Base-by-base conservation (phyloP, 2,888 invertebrate species). In the Deilephila elpenor region DNA sequence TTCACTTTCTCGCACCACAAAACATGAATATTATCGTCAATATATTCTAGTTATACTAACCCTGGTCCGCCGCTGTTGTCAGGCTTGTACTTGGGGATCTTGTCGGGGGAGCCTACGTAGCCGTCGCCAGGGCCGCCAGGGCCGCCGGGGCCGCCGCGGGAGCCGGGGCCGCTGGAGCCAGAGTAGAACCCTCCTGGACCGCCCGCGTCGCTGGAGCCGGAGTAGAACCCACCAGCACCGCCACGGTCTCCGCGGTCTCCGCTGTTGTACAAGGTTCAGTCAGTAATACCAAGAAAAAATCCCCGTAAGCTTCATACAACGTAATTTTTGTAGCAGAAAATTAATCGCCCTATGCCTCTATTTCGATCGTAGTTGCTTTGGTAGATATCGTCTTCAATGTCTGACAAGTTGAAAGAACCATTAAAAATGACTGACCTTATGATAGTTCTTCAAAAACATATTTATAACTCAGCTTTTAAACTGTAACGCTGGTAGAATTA, bases 171-270 rank as follows among this genome's bases (percentile, higher is more conserved):
- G 1, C 85, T 84, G 0, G 79, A 44, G 14, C 60, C 60, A 14
- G 25, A 25, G 25, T 25, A 25, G 1, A 25, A 25, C 25, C 25
- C 32, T 32, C 62, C 62, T n/a, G 62, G 62, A 17, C 67, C 67
- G 44, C 67, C 67, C 2, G 19, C 25, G 44, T 78, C 79, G 37
- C 80, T 78, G 5, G 82, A 81, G 11, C 87, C 87, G 0, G 76
- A 70, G 76, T 85, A 84, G 59, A 78, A 77, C 5, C 87, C 88
- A 1, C 88, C 85, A 6, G 86, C 80, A 29, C 84, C 87, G 0
- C 86, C 86, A 0, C 79, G 80, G 14, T 82, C 81, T 56, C 92
- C 92, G 32, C 91, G 88, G 78, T 92, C 92, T 73, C 92, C 92
- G 74, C 92, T 92, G 76, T 51, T 19, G 61, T 19, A 70, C 25